A percentile compares a stretch with the other conserved stretches of the same genome.
These are phyloP conservation scores for Aphis gossypii DNA, from an alignment of 1,140 invertebrate species.

Conservation along the genomic window DNA sequence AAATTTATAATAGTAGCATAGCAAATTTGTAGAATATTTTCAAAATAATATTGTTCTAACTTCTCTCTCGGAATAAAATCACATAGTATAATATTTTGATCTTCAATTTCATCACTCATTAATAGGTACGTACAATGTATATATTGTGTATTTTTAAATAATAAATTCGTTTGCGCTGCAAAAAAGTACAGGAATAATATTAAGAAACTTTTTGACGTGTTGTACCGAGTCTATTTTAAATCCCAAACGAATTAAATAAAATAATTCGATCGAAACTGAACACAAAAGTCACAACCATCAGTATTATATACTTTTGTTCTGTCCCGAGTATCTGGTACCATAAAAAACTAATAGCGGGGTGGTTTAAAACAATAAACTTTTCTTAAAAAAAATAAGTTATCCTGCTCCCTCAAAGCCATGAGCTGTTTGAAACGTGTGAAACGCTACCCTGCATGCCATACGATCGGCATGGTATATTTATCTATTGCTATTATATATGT, in stretches of 20 bases:
- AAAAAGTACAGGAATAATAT: background rate
- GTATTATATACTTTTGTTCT: background rate
- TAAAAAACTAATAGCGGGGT: background rate
- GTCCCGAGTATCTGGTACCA: background rate
- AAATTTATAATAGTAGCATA: too few species aligned
- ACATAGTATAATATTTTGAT: background rate
- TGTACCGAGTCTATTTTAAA: too few species aligned
- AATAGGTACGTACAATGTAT: background rate
- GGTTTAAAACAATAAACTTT: too few species aligned
- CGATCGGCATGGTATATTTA: background rate
- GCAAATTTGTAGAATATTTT: too few species aligned
- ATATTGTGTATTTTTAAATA: background rate
- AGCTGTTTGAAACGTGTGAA: background rate
- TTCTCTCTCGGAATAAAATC: background rate
- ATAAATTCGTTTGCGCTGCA: too few species aligned
- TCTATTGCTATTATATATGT: background rate
- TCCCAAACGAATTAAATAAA: too few species aligned
- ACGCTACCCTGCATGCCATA: background rate
- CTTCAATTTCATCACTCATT: background rate
- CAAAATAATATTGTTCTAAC: too few species aligned
- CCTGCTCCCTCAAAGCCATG: background rate
- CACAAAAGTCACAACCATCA: background rate
- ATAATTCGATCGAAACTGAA: background rate
- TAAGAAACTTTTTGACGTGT: background rate
- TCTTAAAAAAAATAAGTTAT: background rate